A percentile compares a stretch with the other conserved stretches of the same genome.
phyloP scores from a whole-genome alignment of 64 coral and sea anemone species.

The Porites lutea region DNA sequence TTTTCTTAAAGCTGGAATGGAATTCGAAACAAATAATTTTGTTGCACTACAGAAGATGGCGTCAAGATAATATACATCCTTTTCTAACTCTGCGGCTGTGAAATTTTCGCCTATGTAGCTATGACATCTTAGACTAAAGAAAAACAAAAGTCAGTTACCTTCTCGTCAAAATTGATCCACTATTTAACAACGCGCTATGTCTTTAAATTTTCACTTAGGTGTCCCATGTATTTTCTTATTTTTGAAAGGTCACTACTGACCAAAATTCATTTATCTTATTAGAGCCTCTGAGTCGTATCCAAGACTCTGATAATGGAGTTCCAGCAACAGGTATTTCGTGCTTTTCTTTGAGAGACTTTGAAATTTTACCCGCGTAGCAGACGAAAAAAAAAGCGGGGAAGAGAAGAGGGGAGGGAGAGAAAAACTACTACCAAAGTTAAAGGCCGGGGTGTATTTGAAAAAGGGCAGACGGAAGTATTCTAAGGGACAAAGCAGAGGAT shows the following conservation, averaged over 20 bases:
- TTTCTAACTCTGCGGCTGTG: neutral
- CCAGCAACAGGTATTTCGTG: neutral
- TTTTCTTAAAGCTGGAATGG: neutral
- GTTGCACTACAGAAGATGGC: neutral
- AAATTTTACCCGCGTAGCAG: neutral
- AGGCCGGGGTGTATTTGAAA: neutral
- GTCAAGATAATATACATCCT: neutral
- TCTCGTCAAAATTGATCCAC: neutral
- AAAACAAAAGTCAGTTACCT: neutral
- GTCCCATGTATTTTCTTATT: conserved; percentile 1
- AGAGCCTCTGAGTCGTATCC: neutral
- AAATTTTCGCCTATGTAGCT: neutral
- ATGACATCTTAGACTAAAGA: neutral
- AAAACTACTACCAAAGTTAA: neutral
- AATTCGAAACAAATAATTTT: neutral
- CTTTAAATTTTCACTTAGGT: conserved; percentile 2
- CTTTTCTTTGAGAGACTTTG: neutral
- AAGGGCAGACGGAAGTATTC: neutral
- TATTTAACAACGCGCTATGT: neutral
- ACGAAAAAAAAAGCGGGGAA: neutral
- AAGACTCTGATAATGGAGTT: neutral
- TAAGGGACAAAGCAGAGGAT: neutral
- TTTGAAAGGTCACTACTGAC: neutral
- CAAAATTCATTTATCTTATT: neutral
- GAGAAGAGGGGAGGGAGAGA: neutral